Percentiles rank a stretch among this genome's conserved stretches.
Conservation (phyloP, 2,113 vertebrate species). For the Epinephelus cyanopodus region DNA sequence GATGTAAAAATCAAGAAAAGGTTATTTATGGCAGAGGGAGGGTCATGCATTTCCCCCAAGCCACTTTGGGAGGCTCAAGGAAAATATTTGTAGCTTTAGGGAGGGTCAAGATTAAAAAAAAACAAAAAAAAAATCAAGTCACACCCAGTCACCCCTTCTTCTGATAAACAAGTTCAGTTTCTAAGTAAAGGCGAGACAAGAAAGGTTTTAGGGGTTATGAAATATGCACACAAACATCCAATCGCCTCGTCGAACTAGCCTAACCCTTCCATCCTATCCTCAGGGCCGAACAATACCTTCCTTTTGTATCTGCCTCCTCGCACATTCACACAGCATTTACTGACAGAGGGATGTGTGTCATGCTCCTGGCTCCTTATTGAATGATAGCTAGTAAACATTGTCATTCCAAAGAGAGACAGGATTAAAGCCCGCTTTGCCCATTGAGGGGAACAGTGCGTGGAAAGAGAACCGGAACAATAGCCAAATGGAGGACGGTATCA, state of each 20-base stretch:
- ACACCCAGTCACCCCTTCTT: too few species aligned
- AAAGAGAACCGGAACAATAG: conserved; percentile 80
- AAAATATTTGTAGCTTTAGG: too few species aligned
- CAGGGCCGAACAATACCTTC: conserved; percentile 48
- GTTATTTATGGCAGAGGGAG: too few species aligned
- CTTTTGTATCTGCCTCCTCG: conserved; percentile 28
- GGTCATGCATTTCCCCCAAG: too few species aligned
- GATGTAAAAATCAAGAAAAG: too few species aligned
- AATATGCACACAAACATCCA: conserved; percentile 14
- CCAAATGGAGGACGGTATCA: conserved; percentile 82
- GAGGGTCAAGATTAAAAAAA: too few species aligned
- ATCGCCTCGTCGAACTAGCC: conserved; percentile 18
- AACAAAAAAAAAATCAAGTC: too few species aligned
- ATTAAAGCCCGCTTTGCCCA: conserved; percentile 79
- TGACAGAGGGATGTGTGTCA: conserved; percentile 70
- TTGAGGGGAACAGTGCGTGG: conserved; percentile 72
- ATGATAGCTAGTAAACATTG: conserved; percentile 84
- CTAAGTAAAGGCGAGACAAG: background rate
- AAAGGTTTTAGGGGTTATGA: conserved; percentile 2
- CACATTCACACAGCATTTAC: conserved; percentile 60
- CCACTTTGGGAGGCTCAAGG: too few species aligned
- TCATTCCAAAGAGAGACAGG: conserved; percentile 76
- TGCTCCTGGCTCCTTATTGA: conserved; percentile 75
- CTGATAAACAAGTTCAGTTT: too few species aligned
- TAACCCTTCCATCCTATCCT: conserved; percentile 43